Base-by-base conservation (phyloP, 2,888 invertebrate species). In the Agapetus fuscipes region DNA sequence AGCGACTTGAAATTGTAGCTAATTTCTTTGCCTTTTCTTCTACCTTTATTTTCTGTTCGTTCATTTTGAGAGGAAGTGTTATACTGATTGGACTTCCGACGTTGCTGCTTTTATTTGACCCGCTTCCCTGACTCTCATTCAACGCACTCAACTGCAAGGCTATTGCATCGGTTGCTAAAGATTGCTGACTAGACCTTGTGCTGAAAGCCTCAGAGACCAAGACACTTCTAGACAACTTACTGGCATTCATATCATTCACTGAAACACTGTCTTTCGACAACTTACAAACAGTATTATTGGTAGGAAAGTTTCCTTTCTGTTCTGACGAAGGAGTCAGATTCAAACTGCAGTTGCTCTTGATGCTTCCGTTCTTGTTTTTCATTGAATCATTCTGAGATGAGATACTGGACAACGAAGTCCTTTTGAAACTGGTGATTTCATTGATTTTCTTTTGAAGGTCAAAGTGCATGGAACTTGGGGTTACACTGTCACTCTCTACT, bases 21-120 rank as follows among this genome's bases (percentile, higher is more conserved):
- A 12, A 16, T 41, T 41, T 41, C 3, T 26, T 32, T 5, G 33
- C 17, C 17, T 12, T 12, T 9, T 33, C 30, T 13, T 26, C 14
- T 26, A 15, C 14, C 14, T 15, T 20, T 4, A 6, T 4, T 27
- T 25, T 34, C 26, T 26, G 17, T 4, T 34, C 34, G 10, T 4
- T 26, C 5, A 26, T 34, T 5, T 20, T 20, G 5, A 20, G 4
- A 9, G 20, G 20, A 4, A 20, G 20, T 20, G 20, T 20, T 20
- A 20, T 20, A 20, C 9, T 20, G 4, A 20, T 20, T 20, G 20
- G 20, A 20, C 20, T 20, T 20, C 20, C 20, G 20, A 20, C 9
- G n/a, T n/a, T n/a, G 9, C 20, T 20, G 20, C 20, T 9, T 6
- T 20, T 20, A 4, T 20, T 20, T 6, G 20, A 20, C 9, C 5